Conservation (phyloP, 2,797 vertebrate genomes). For the Brachyalestes nurse region DNA sequence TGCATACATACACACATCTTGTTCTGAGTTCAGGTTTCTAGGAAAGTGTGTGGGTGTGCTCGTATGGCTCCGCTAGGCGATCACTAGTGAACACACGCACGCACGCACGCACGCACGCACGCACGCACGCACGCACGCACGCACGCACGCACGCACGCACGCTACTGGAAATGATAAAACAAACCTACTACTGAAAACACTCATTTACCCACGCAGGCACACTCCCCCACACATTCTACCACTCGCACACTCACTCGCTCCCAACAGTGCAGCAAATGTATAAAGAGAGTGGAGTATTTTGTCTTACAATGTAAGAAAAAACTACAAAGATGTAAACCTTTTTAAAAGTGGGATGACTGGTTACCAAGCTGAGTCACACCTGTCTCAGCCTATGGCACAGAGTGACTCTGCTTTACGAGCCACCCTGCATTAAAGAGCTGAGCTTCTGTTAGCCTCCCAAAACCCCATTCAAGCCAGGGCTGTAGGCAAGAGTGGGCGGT, state of each 20-base stretch:
- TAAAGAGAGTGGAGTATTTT: background rate
- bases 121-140: background rate
- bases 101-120: background rate
- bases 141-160: background rate
- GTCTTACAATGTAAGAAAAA: too few species aligned
- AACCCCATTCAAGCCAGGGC: conserved; percentile 51
- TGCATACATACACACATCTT: background rate
- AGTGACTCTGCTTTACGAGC: conserved; percentile 37
- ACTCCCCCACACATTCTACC: background rate
- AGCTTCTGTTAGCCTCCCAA: conserved; percentile 47
- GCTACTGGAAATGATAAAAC: too few species aligned
- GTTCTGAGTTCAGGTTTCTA: conserved; percentile 23
- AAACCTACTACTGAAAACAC: background rate
- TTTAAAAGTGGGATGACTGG: too few species aligned
- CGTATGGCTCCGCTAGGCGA: background rate
- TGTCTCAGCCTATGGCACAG: conserved; percentile 54
- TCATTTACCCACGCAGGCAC: background rate
- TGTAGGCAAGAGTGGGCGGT: conserved; percentile 32
- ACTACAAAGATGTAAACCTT: too few species aligned
- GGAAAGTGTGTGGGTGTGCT: conserved; percentile 30
- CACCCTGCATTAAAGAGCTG: conserved; percentile 58
- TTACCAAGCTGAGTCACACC: too few species aligned
- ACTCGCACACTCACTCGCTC: background rate
- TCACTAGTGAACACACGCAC: background rate
- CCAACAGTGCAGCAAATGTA: background rate